Base-by-base conservation (phyloP, 2,113 vertebrate genomes). In the Illadopsis cleaveri region DNA sequence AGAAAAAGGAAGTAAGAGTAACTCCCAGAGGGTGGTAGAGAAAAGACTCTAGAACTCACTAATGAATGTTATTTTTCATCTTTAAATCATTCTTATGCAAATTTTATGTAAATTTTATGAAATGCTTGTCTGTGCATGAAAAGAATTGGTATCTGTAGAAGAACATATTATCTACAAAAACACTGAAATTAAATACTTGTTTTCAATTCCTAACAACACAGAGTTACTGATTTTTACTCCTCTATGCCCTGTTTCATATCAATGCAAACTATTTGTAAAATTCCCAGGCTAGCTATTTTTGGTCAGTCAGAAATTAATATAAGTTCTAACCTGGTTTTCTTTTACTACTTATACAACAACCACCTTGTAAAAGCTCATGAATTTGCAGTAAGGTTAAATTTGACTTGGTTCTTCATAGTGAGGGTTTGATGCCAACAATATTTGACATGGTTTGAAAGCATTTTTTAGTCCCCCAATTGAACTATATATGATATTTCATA, bases 351-450 rank as follows among this genome's bases (percentile, higher is more conserved):
- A 1, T 38, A 30, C 27, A 69, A 25, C 4, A 30, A 30, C 4
- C 4, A 25, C 7, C 9, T 40, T n/a, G 4, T 31, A 42, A 5
- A 69, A n/a, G 7, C 5, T 48, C 31, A 51, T 0, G 0, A 58
- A 58, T 1, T 31, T 47, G 9, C 58, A 91, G 14, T 11, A 38
- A 8, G 30, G 35, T 4, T 25, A 72, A 50, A 77, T 72, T 64
- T 72, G 12, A 18, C 16, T 12, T 42, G 10, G 2, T 33, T 53
- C 8, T 30, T 82, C 18, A 42, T 18, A 47, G 48, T 0, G 1
- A 30, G 27, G 37, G 18, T 45, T 75, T 90, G 11, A 11, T 53
- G 28, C 37, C 31, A 28, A 28, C 1, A 11, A 10, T 28, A 70
- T 53, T 61, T 73, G 2, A 58, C 10, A 17, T n/a, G 4, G 0